Base-by-base conservation (phyloP, 2,797 vertebrate species). In the Chrosomus eos region DNA sequence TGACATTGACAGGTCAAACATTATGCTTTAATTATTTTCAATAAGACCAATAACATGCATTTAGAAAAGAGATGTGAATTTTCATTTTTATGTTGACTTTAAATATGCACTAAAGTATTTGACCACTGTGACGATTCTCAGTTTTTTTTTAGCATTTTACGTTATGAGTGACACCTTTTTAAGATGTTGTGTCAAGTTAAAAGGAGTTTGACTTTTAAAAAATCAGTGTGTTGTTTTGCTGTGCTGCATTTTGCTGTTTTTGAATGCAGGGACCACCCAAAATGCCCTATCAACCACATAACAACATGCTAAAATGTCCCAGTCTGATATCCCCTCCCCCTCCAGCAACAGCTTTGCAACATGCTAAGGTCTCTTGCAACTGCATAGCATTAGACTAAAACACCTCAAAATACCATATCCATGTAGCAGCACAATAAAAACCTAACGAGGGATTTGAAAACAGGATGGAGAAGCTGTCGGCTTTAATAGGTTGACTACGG, bases 401-500 rank as follows among this genome's bases (percentile, higher is more conserved):
- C 70, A 71, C 31, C n/a, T 72, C 40, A 45, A 16, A 31, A 73
- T 45, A 28, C 7, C 2, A 8, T 19, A 45, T 28, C n/a, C 40
- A 45, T 28, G 48, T 48, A 45, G n/a, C n/a, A 19, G 26, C 70
- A 18, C 1, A 28, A 78, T 80, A 21, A 71, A 83, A 80, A 26
- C 23, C 36, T n/a, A 60, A 7, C 10, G 16, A 70, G 26, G n/a
- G 53, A 73, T 55, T 48, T 38, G 48, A 76, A 36, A 28, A 38
- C 70, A 76, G 62, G 11, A 45, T 31, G 36, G 19, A 74, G 64
- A 68, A 40, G 76, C 28, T 82, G 36, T 73, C 16, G 19, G 67
- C 55, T 19, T 86, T 88, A 84, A 83, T 64, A 73, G 74, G n/a
- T 38, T 87, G 90, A 92, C 91, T 90, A 87, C 66, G 36, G 86